Evolutionary conservation across 2,797 vertebrate genomes (phyloP).

Genomic region (Tokudaia tokunoshimensis): DNA sequence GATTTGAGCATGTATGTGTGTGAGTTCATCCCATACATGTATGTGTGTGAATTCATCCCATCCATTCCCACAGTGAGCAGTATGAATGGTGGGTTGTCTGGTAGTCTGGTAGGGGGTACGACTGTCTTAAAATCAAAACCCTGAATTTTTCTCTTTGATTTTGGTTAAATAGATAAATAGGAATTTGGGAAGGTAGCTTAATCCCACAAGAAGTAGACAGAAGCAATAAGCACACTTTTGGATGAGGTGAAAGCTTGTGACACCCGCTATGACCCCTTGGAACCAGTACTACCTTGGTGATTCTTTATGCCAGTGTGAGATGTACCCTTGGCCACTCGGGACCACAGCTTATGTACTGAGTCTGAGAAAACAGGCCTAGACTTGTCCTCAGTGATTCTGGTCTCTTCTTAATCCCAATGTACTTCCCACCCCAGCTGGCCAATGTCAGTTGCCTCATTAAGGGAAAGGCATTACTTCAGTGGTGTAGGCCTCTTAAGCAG

Average conservation of each 20-base stretch:
- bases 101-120: not conserved
- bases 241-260: not conserved
- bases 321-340: not conserved
- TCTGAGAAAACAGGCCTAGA: not conserved
- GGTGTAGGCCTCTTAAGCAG: not conserved
- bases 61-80: accelerated
- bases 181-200: not conserved
- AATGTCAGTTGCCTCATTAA: not conserved
- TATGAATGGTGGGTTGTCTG: accelerated
- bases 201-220: not conserved
- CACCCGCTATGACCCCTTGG: not conserved
- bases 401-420: not conserved
- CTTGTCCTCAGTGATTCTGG: not conserved
- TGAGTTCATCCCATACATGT: no score
- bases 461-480: not conserved
- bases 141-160: not conserved
- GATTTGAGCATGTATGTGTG: not conserved
- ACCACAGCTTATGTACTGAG: not conserved
- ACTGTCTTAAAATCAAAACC: accelerated
- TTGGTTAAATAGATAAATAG: conserved; percentile 16
- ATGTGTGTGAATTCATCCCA: not conserved
- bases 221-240: not conserved
- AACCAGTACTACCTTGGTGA: not conserved
- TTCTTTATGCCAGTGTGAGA: not conserved
- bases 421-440: no score